A percentile compares a stretch with the other conserved stretches of the same genome.
Conservation (phyloP, 1,140 invertebrate species). For the Leucophenga varia region DNA sequence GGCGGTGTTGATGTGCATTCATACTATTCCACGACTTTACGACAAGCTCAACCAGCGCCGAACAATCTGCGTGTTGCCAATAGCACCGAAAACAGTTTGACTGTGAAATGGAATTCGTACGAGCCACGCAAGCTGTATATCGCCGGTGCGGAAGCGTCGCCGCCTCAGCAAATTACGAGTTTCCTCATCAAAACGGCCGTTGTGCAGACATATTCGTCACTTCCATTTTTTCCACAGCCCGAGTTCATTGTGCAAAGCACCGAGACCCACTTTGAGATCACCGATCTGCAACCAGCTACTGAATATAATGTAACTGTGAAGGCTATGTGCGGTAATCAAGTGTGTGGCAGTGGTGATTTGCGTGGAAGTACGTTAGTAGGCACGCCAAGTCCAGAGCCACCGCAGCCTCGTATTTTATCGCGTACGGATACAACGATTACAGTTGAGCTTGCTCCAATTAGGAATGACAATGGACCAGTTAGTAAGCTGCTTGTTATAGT, state of each 20-base stretch:
- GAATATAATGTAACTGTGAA: constrained; percentile 70
- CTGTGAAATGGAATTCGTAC: constrained; percentile 57
- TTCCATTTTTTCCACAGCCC: constrained; percentile 31
- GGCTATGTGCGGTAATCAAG: constrained; percentile 61
- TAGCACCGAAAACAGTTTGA: constrained; percentile 59
- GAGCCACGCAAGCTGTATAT: constrained; percentile 40
- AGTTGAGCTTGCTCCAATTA: constrained; percentile 63
- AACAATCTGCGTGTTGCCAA: constrained; percentile 57
- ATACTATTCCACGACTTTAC: constrained; percentile 59
- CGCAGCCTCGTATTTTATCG: constrained; percentile 64
- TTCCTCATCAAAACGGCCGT: constrained; percentile 58
- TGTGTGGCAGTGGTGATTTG: constrained; percentile 61
- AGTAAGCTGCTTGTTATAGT: constrained; percentile 72
- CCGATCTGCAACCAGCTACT: constrained; percentile 70
- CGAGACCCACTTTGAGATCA: constrained; percentile 59
- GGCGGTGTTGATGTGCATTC: constrained; percentile 59
- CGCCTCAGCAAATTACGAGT: constrained; percentile 49
- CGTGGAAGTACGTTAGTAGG: constrained; percentile 69
- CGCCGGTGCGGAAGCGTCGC: constrained; percentile 19
- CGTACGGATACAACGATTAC: constrained; percentile 62
- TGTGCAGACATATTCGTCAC: constrained; percentile 56
- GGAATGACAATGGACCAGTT: constrained; percentile 74
- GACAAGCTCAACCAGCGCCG: constrained; percentile 56
- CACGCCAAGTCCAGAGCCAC: constrained; percentile 66
- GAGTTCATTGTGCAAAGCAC: constrained; percentile 59